Evolutionary conservation across 2,797 vertebrate species (phyloP).

Genomic region (Danionella dracula): DNA sequence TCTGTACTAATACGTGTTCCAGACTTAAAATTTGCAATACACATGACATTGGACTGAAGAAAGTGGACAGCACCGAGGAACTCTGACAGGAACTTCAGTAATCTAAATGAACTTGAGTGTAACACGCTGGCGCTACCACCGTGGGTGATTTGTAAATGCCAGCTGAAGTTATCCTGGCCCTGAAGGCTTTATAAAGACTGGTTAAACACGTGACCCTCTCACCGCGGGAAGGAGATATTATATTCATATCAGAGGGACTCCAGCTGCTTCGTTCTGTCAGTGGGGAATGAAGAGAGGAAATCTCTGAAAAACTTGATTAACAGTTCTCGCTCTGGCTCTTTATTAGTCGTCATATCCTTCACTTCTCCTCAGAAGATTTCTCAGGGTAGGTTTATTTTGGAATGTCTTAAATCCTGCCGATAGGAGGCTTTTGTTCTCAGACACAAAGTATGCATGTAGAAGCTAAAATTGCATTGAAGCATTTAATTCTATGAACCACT

Average conservation of each 20-base stretch:
- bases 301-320: conserved; percentile 11
- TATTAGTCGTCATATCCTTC: background rate
- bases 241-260: background rate
- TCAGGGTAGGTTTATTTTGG: background rate
- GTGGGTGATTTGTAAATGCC: conserved; percentile 61
- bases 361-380: background rate
- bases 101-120: conserved; percentile 67
- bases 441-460: too few species aligned
- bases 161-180: conserved; percentile 62
- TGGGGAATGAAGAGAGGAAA: conserved; percentile 2
- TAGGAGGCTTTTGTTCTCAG: too few species aligned
- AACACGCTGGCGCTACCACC: conserved; percentile 16
- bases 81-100: conserved; percentile 58
- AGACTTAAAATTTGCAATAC: too few species aligned
- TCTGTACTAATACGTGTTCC: too few species aligned
- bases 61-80: too few species aligned
- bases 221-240: conserved; percentile 36
- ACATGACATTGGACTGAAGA: too few species aligned
- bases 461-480: too few species aligned
- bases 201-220: conserved; percentile 51
- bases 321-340: background rate
- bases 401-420: background rate
- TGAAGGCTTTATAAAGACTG: conserved; percentile 44
- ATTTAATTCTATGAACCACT: too few species aligned
- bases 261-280: background rate